Conservation (phyloP, 2,888 invertebrate genomes). For the Pardosa pseudoannulata region DNA sequence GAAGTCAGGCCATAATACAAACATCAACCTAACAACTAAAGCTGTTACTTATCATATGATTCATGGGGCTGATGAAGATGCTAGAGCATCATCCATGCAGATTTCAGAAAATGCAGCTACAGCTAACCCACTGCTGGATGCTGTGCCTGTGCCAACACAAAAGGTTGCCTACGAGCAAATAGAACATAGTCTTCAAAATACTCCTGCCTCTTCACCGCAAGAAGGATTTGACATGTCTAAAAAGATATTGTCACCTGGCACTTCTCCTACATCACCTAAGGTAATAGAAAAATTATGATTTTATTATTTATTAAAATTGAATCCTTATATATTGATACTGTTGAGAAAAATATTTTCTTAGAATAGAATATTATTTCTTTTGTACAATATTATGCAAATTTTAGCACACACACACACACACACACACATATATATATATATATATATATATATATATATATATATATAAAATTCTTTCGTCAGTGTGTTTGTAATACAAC, state of each 20-base stretch:
- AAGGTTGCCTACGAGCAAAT: slow-evolving; percentile 80
- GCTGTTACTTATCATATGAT: slow-evolving; percentile 38
- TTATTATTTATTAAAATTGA: too few relatives aligned
- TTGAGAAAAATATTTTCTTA: too few relatives aligned
- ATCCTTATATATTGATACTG: too few relatives aligned
- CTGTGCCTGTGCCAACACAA: slow-evolving; percentile 86
- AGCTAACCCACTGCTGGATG: slow-evolving; percentile 80
- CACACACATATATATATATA: too few relatives aligned
- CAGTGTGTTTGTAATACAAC: too few relatives aligned
- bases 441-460: too few relatives aligned
- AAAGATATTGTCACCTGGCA: slow-evolving; percentile 46
- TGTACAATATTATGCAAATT: too few relatives aligned
- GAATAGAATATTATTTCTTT: too few relatives aligned
- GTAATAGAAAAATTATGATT: too few relatives aligned
- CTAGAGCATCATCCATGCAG: slow-evolving; percentile 27
- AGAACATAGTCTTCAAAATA: slow-evolving; percentile 74
- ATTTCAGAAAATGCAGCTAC: slow-evolving; percentile 41
- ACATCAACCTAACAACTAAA: slow-evolving; percentile 53
- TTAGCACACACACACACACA: too few relatives aligned
- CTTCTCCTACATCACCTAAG: slow-evolving; percentile 56
- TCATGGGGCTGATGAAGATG: background rate
- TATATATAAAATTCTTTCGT: too few relatives aligned
- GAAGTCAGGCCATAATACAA: slow-evolving; percentile 47
- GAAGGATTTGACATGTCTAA: slow-evolving; percentile 27
- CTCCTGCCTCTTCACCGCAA: slow-evolving; percentile 51